Conservation (phyloP, 2,888 invertebrate species). For the Andrena haemorrhoa region DNA sequence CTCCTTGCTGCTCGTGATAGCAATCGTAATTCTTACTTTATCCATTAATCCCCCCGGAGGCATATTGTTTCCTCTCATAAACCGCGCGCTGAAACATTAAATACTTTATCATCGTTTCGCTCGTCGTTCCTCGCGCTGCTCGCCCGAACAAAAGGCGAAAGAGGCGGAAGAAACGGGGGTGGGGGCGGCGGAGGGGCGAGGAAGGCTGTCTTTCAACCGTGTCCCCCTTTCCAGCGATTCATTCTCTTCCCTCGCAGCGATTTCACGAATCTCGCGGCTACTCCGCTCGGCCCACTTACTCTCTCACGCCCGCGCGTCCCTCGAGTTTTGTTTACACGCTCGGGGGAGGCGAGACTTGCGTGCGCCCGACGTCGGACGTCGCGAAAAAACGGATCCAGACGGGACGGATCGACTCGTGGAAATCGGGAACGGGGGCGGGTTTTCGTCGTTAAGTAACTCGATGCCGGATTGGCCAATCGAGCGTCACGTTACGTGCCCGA, state of each 20-base stretch:
- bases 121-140: constrained; percentile 27
- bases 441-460: constrained; percentile 59
- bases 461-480: constrained; percentile 39
- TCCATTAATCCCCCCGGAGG: constrained; percentile 43
- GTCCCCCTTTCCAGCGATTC: constrained; percentile 16
- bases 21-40: constrained; percentile 60
- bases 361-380: not conserved
- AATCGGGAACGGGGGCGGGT: constrained; percentile 30
- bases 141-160: not conserved
- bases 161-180: too few relatives aligned
- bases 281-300: constrained; percentile 2
- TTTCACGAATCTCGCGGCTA: not conserved
- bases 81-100: constrained; percentile 52
- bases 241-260: not conserved
- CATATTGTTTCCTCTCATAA: constrained; percentile 56
- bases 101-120: constrained; percentile 56
- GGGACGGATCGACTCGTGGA: constrained; percentile 5
- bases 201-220: not conserved
- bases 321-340: constrained; percentile 21
- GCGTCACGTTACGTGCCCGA: constrained; percentile 21
- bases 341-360: constrained; percentile 13
- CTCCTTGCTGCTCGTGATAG: constrained; percentile 38
- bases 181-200: constrained; percentile 11
- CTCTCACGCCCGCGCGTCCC: constrained; percentile 29
- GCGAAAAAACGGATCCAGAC: not conserved